Evolutionary conservation across 2,888 invertebrate genomes (phyloP).

Genomic region (Omphaloscelis lunosa): DNA sequence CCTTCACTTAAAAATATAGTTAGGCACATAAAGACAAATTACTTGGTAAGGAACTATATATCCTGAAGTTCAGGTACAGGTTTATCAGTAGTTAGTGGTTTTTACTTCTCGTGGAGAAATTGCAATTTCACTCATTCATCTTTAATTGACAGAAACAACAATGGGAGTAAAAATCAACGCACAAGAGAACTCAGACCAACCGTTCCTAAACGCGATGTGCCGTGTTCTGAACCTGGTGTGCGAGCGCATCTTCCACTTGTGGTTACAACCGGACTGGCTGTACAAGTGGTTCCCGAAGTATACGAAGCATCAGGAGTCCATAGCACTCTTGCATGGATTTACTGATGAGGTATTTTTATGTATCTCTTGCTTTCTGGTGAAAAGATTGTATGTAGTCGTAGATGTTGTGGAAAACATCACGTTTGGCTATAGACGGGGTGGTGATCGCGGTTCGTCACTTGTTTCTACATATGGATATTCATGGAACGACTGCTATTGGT

Average conservation of each 20-base stretch:
- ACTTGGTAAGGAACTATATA: too few relatives aligned
- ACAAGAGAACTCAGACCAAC: conserved; percentile 78
- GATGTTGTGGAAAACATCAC: neutral
- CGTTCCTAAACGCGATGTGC: conserved; percentile 79
- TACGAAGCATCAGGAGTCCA: conserved; percentile 85
- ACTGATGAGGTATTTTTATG: conserved; percentile 84
- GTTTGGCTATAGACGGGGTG: neutral
- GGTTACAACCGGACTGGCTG: conserved; percentile 89
- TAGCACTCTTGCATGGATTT: conserved; percentile 91
- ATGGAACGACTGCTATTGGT: neutral
- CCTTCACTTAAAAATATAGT: neutral
- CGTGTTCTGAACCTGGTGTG: conserved; percentile 76
- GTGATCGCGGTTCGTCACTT: neutral
- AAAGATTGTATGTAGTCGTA: neutral
- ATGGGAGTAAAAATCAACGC: conserved; percentile 85
- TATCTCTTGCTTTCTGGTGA: neutral
- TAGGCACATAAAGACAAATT: neutral
- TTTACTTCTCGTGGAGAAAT: too few relatives aligned
- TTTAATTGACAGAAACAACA: conserved; percentile 79
- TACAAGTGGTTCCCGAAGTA: conserved; percentile 90
- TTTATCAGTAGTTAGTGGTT: neutral
- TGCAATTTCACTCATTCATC: too few relatives aligned
- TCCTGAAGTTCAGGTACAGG: neutral
- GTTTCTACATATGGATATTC: neutral
- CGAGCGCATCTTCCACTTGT: conserved; percentile 85